These are phyloP conservation scores for Scarus forsteni DNA, from an alignment of 2,797 vertebrate genomes.

Conservation along the genomic window DNA sequence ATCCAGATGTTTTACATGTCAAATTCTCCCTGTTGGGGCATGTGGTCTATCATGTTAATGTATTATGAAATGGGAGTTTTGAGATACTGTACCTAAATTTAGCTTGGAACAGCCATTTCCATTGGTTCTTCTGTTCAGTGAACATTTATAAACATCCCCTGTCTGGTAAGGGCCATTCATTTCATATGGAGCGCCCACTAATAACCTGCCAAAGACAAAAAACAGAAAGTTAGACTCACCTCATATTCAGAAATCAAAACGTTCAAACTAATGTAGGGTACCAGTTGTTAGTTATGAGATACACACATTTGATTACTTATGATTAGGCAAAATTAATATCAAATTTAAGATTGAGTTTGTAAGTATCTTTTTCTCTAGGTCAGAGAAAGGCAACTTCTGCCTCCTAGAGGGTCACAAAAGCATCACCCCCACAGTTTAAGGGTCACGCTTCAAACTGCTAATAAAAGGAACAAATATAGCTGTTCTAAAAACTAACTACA, in stretches of 20 bases:
- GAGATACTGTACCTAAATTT: constrained; percentile 90
- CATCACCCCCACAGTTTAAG: no score
- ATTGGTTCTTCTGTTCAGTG: constrained; percentile 83
- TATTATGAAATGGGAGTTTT: constrained; percentile 15
- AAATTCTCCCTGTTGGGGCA: background rate
- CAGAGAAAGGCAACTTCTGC: constrained; percentile 12
- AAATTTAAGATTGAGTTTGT: constrained; percentile 1
- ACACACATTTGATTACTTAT: background rate
- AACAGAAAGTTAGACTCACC: constrained; percentile 7
- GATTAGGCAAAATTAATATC: background rate
- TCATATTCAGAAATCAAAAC: background rate
- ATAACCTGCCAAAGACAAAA: constrained; percentile 86
- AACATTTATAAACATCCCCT: constrained; percentile 96
- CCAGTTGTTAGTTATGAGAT: background rate
- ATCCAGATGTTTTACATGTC: constrained; percentile 6
- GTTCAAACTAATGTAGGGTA: background rate
- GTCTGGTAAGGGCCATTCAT: constrained; percentile 95
- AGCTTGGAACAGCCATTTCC: constrained; percentile 94
- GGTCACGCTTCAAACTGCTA: no score
- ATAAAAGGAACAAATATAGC: no score
- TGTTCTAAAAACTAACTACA: no score
- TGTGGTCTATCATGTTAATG: background rate
- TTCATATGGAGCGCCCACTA: constrained; percentile 96
- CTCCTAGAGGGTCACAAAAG: constrained; percentile 16
- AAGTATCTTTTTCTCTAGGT: background rate